Evolutionary conservation across 2,113 vertebrate genomes (phyloP), one percentile per base, ranked within the genome.

Genomic region (Hemiscyllium ocellatum): DNA sequence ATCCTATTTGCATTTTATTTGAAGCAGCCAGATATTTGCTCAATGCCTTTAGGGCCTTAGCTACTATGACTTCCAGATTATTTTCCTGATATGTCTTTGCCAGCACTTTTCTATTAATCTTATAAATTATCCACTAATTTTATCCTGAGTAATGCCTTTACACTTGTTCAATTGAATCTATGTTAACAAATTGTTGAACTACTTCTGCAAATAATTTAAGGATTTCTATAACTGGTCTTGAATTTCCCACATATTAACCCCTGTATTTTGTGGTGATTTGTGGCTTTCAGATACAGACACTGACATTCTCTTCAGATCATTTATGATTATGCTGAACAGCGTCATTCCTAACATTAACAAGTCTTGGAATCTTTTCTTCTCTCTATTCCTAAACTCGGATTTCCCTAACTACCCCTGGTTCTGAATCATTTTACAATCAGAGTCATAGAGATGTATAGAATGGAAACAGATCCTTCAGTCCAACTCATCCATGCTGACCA

Each of bases 51-150:
- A 90, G 56, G 87, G 56, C 17, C 33, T 17, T 17, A 33, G 26
- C 56, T 65, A 61, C 29, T 17, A 19, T 65, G 56, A 65, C 56
- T 65, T 50, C 22, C 47, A 12, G 86, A 52, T 56, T 50, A 8
- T 33, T 65, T 65, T 90, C 87, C 56, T 65, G 56, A 90, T 61
- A n/a, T 15, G 17, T 61, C 87, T 90, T 61, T 61, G 56, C 87
- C 56, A 61, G 56, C 87, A 90, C 61, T 65, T 90, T 90, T 17
- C 56, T 33, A 61, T 17, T 90, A 61, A 33, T 61, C 52, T 90
- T 90, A 90, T 61, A 90, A 90, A 90, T 90, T 1, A 29, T 65
- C 87, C n/a, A 15, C 13, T 90, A 65, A 90, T 90, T 90, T 90
- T 65, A n/a, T 65, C 56, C 56, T 65, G 17, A 90, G 26, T 90